Percentiles rank a stretch among this genome's conserved stretches.
phyloP scores from a whole-genome alignment of 2,113 vertebrate genomes.

The Rhombomys opimus region DNA sequence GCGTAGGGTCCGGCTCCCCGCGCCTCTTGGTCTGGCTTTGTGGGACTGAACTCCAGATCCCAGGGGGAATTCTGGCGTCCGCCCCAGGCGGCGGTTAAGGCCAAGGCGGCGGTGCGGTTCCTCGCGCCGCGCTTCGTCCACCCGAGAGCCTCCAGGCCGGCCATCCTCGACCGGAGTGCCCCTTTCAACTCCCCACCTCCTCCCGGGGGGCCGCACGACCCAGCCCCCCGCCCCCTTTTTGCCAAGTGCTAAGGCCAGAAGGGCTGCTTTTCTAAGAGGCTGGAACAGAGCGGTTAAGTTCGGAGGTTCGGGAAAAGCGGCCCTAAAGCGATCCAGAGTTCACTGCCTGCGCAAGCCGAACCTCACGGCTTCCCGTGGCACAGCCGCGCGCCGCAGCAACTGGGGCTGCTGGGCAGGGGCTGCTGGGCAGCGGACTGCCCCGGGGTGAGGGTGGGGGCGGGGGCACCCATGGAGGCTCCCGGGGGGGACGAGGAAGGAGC shows the following conservation, averaged over 20 bases:
- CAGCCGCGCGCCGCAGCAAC: accelerated
- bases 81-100: neutral
- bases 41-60: neutral
- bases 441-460: neutral
- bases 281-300: neutral
- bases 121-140: neutral
- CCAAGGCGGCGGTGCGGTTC: neutral
- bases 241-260: neutral
- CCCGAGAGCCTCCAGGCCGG: accelerated
- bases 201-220: neutral
- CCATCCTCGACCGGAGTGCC: neutral
- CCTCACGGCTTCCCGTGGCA: neutral
- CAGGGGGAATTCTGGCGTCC: neutral
- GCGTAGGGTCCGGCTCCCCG: neutral
- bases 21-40: neutral
- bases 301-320: neutral
- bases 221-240: neutral
- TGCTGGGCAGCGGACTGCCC: neutral
- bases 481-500: neutral
- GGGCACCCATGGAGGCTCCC: neutral
- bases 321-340: neutral
- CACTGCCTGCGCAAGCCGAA: neutral
- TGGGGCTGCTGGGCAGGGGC: neutral
- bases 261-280: neutral
- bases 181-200: neutral